These are phyloP conservation scores for Trachelus tabidus DNA, from an alignment of 2,888 invertebrate species.

Conservation along the genomic window DNA sequence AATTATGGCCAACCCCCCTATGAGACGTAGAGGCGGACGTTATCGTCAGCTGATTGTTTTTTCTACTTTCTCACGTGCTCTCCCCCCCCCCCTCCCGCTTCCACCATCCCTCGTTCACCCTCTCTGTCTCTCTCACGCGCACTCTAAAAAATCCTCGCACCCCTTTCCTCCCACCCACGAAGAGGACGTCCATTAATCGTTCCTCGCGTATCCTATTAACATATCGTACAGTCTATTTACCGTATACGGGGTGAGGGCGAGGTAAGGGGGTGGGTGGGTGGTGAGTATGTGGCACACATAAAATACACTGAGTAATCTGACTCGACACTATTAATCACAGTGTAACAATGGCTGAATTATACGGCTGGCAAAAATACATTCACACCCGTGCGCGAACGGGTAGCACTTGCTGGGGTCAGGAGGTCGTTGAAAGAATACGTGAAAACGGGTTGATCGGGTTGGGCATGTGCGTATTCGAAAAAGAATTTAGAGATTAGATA, in stretches of 20 bases:
- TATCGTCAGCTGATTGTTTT: slow-evolving; percentile 8
- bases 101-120: not conserved
- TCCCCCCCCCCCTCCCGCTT: not conserved
- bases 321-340: not conserved
- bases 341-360: not conserved
- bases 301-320: not conserved
- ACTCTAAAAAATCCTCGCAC: slow-evolving; percentile 12
- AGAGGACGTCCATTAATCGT: not conserved
- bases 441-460: not conserved
- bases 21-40: not conserved
- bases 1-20: not conserved
- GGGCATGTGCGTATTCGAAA: not conserved
- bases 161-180: not conserved
- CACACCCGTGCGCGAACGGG: not conserved
- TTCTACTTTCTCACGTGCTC: slow-evolving; percentile 3
- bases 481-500: not conserved
- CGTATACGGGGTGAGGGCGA: not conserved
- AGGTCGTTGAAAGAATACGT: not conserved
- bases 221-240: slow-evolving; percentile 1
- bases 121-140: not conserved
- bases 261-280: not conserved
- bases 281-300: not conserved
- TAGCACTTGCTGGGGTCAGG: not conserved
- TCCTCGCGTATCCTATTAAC: slow-evolving; percentile 1
- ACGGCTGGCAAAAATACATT: not conserved